Base-by-base conservation (phyloP, 2,113 vertebrate genomes). In the Corynorhinus townsendii region DNA sequence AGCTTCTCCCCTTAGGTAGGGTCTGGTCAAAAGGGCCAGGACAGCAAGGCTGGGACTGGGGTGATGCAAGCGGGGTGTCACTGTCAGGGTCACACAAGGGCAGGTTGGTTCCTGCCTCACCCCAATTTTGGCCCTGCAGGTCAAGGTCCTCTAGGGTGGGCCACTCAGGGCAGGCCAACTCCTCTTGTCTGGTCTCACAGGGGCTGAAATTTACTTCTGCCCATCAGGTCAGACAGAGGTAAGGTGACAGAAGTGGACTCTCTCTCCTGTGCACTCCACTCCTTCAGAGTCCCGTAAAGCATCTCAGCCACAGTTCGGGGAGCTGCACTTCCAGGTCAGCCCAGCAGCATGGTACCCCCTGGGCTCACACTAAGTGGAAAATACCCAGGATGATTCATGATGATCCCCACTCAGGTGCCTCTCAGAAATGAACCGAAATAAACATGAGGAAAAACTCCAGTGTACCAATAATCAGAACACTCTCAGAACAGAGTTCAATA, bases 351-450 rank as follows among this genome's bases (percentile, higher is more conserved):
- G 38, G 38, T 7, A 7, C 12, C 69, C 86, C 30, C 73, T 62
- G 62, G 40, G 7, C 62, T 97, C 47, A 35, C 38, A 59, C 54
- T 90, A 3, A 38, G 40, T 72, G 52, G 82, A 94, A 90, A 90
- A 90, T 84, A 66, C 68, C 56, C 59, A 80, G 85, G 85, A 35
- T 52, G 82, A 80, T 49, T 92, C 86, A 47, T 95, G 91, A 68
- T 11, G 47, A 49, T 84, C 54, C n/a, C 79, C 43, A 40, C 49
- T 94, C 69, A 77, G 1, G 5, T 15, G 7, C 30, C 33, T 75
- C 90, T 76, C 16, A 40, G 92, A 95, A 96, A 92, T 87, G 49
- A 91, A 87, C 28, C 45, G 56, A 47, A 40, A 72, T 82, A 92
- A 89, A 79, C 45, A 87, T 47, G 77, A 69, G 62, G 45, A 64